Conservation (phyloP, 2,888 invertebrate species). For the Pyrrhosoma nymphula region DNA sequence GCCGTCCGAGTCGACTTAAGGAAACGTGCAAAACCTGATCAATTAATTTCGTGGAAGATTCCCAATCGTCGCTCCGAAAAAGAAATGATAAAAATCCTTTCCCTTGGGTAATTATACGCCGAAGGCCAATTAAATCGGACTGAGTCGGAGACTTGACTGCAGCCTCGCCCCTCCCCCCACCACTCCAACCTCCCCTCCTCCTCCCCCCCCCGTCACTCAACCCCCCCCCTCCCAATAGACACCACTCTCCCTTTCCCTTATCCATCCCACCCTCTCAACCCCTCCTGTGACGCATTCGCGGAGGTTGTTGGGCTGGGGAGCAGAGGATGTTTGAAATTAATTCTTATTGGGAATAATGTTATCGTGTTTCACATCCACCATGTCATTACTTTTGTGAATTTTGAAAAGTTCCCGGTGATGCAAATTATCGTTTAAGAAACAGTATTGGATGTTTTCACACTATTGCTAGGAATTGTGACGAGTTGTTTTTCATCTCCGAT, state of each 20-base stretch:
- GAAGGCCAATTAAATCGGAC: not conserved
- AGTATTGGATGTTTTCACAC: no score
- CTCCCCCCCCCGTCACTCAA: not conserved
- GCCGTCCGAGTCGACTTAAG: slow-evolving; percentile 1
- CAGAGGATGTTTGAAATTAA: no score
- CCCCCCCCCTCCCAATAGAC: not conserved
- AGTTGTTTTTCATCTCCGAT: no score
- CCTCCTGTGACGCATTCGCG: not conserved
- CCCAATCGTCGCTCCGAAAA: not conserved
- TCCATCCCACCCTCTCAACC: not conserved
- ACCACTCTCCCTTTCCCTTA: not conserved
- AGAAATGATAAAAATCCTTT: not conserved
- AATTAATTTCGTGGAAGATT: slow-evolving; percentile 32
- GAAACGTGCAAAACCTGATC: slow-evolving; percentile 13
- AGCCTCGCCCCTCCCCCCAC: not conserved
- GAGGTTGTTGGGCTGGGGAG: not conserved
- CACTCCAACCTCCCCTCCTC: no score
- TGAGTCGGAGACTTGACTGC: not conserved
- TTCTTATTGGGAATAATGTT: no score
- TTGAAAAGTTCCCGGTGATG: no score
- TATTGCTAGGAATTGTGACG: no score
- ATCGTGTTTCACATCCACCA: no score
- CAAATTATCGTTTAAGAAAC: no score
- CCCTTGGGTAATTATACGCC: slow-evolving; percentile 1
- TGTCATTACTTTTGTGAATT: no score